phyloP scores from a whole-genome alignment of 1,140 invertebrate species.

The Heliothis subflexa region DNA sequence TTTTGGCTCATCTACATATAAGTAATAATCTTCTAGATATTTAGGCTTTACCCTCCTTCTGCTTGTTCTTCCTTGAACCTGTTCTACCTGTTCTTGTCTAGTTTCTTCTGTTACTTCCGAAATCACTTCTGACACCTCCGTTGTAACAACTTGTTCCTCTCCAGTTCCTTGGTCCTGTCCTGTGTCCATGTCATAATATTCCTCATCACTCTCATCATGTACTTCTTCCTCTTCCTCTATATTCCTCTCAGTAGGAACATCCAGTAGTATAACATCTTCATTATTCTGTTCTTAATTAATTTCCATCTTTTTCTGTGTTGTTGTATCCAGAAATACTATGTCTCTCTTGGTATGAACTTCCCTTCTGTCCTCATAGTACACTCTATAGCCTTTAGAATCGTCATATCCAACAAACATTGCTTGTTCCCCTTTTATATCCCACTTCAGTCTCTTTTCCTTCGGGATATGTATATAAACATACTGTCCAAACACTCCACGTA shows the following conservation, averaged over 20 bases:
- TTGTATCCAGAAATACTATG: neutral
- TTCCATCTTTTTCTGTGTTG: neutral
- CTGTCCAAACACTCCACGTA: neutral
- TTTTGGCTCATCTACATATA: neutral
- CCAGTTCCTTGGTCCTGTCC: too few relatives aligned
- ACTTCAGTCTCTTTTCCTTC: slow-evolving; percentile 2
- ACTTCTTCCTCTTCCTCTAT: too few relatives aligned
- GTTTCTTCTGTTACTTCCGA: too few relatives aligned
- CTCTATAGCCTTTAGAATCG: neutral
- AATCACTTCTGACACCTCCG: too few relatives aligned
- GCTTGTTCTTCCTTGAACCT: too few relatives aligned
- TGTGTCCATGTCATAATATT: too few relatives aligned
- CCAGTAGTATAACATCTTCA: neutral
- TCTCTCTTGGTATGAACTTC: neutral
- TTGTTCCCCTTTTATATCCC: neutral
- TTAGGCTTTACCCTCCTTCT: too few relatives aligned
- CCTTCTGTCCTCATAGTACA: neutral
- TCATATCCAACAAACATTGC: neutral
- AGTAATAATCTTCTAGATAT: too few relatives aligned
- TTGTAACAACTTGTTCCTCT: too few relatives aligned
- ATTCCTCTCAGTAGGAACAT: neutral
- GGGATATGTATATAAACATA: neutral
- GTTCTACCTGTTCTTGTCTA: too few relatives aligned
- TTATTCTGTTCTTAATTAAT: neutral
- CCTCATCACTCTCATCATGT: too few relatives aligned